phyloP scores from a whole-genome alignment of 1,140 invertebrate genomes.

The Lasaia peninsularis region DNA sequence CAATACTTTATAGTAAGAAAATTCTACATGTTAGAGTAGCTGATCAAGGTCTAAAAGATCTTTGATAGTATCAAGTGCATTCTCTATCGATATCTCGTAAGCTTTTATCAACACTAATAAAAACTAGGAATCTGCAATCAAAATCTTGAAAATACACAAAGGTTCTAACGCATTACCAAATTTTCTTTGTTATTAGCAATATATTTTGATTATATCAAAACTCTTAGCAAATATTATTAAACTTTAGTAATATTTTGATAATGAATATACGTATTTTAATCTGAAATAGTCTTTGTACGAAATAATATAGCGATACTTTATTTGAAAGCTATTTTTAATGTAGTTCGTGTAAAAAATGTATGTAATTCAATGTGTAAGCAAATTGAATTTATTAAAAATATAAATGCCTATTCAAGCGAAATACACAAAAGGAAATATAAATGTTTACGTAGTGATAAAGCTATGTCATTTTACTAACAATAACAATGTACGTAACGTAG shows the following conservation, averaged over 20 bases:
- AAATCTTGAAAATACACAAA: not conserved
- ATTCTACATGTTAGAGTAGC: not conserved
- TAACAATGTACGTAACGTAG: slow-evolving; percentile 60
- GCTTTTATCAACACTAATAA: slow-evolving; percentile 3
- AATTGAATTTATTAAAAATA: not conserved
- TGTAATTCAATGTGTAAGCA: not conserved
- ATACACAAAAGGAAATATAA: slow-evolving; percentile 25
- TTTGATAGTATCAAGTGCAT: not conserved
- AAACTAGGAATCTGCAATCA: slow-evolving; percentile 1
- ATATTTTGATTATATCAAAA: too few species aligned
- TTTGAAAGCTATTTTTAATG: not conserved
- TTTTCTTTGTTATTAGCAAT: slow-evolving; percentile 2
- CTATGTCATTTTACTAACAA: slow-evolving; percentile 60
- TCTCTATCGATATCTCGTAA: not conserved
- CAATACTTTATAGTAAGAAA: not conserved
- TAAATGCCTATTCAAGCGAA: slow-evolving; percentile 9
- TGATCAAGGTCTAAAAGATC: slow-evolving; percentile 6
- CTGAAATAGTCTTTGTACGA: not conserved
- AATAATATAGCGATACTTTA: not conserved
- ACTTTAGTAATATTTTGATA: too few species aligned
- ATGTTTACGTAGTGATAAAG: slow-evolving; percentile 44
- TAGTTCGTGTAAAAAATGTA: not conserved
- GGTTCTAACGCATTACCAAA: not conserved
- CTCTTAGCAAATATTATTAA: too few species aligned
- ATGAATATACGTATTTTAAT: too few species aligned